Percentiles rank a stretch among this genome's conserved stretches.
Evolutionary conservation across 1,140 invertebrate genomes (phyloP).

Genomic region (Papilio aristodemus): DNA sequence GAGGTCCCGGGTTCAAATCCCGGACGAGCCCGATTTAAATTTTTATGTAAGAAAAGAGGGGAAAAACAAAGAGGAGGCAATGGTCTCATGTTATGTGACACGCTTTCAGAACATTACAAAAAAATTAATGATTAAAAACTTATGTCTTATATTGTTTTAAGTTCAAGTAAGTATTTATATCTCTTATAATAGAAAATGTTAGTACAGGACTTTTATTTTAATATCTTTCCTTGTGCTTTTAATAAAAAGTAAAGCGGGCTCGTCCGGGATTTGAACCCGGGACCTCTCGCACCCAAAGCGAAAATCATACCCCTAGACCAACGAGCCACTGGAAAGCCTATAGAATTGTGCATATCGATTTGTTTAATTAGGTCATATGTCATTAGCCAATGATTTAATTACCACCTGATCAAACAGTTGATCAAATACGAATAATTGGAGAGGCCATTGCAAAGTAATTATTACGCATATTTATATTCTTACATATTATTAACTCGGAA

Average conservation of each 20-base stretch:
- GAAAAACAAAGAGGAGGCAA: neutral
- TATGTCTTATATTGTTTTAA: too few relatives aligned
- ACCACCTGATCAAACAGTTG: constrained; percentile 2
- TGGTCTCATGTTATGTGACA: neutral
- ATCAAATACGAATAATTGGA: neutral
- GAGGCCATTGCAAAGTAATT: neutral
- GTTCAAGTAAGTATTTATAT: too few relatives aligned
- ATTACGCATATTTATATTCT: neutral
- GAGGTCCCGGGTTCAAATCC: constrained; percentile 34
- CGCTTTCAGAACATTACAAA: too few relatives aligned
- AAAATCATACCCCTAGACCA: constrained; percentile 34
- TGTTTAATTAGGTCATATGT: neutral
- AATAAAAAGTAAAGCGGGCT: constrained; percentile 1
- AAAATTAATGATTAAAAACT: too few relatives aligned
- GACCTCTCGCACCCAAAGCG: constrained; percentile 35
- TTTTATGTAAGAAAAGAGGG: neutral
- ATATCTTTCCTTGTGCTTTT: too few relatives aligned
- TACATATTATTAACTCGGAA: too few relatives aligned
- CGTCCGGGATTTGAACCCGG: constrained; percentile 33
- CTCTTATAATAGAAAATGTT: too few relatives aligned
- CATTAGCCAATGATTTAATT: neutral
- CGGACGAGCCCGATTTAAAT: constrained; percentile 12
- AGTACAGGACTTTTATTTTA: too few relatives aligned
- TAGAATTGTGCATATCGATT: neutral
- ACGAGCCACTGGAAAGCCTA: neutral